Conservation (phyloP, 1,140 invertebrate genomes). For the Ptiloglossa arizonensis region DNA sequence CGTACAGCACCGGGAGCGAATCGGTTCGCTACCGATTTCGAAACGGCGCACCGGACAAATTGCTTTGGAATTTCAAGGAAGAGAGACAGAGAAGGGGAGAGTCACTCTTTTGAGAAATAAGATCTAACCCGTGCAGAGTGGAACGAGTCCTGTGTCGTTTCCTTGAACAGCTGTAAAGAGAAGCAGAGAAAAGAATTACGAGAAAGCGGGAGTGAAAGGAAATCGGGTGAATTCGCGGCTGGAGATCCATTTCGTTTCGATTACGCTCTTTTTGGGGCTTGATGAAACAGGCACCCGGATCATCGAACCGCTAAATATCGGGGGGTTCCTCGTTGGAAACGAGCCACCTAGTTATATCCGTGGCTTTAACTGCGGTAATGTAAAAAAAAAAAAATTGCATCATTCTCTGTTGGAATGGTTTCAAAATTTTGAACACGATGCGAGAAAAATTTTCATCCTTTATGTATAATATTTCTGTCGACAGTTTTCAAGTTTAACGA, state of each 20-base stretch:
- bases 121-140: background rate
- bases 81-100: too few species aligned
- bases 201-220: too few species aligned
- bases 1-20: background rate
- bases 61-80: constrained; percentile 2
- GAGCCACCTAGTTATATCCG: too few species aligned
- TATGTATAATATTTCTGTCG: too few species aligned
- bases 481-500: too few species aligned
- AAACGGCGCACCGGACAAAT: background rate
- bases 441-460: too few species aligned
- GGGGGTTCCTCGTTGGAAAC: too few species aligned
- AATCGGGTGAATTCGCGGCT: background rate
- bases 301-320: background rate
- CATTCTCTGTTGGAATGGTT: too few species aligned
- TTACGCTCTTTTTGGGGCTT: background rate
- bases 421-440: too few species aligned
- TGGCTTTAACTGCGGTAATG: too few species aligned
- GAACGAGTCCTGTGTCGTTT: background rate
- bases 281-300: background rate
- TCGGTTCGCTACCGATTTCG: background rate
- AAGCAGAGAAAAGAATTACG: background rate
- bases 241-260: background rate
- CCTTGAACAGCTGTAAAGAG: background rate
- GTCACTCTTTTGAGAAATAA: background rate
- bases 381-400: too few species aligned